Evolutionary conservation across 2,797 vertebrate genomes (phyloP).

Genomic region (Gymnopithys bicolor): DNA sequence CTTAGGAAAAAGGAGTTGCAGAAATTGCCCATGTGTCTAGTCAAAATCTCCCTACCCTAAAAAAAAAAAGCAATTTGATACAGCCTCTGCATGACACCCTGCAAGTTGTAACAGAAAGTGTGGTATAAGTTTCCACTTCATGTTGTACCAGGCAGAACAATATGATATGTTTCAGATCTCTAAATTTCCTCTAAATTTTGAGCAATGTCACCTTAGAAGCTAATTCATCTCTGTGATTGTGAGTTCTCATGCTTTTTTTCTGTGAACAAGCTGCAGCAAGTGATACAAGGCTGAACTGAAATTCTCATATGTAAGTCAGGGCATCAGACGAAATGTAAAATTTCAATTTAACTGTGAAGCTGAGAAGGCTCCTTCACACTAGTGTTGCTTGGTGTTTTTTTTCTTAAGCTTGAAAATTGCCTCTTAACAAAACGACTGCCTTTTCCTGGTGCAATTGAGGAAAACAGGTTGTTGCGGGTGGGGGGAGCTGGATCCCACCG

Average conservation of each 20-base stretch:
- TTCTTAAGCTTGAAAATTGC: conserved; percentile 20
- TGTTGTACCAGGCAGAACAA: background rate
- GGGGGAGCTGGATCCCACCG: background rate
- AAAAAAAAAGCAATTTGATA: background rate
- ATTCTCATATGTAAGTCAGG: background rate
- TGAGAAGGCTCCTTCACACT: background rate
- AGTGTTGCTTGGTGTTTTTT: background rate
- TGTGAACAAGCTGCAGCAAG: background rate
- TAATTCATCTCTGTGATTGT: background rate
- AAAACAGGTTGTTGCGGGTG: conserved; percentile 2
- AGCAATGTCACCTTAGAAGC: background rate
- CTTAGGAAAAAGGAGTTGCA: background rate
- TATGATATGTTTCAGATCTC: background rate
- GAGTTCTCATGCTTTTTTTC: background rate
- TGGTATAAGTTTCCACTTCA: background rate
- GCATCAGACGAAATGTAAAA: background rate
- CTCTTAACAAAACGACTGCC: conserved; percentile 12
- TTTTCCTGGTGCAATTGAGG: background rate
- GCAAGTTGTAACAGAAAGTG: background rate
- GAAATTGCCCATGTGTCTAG: background rate
- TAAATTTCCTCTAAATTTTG: background rate
- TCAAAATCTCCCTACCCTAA: background rate
- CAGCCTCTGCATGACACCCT: background rate
- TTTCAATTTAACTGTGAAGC: background rate
- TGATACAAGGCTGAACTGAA: background rate